phyloP scores from a whole-genome alignment of 2,797 vertebrate species.

The Anguilla megastoma region DNA sequence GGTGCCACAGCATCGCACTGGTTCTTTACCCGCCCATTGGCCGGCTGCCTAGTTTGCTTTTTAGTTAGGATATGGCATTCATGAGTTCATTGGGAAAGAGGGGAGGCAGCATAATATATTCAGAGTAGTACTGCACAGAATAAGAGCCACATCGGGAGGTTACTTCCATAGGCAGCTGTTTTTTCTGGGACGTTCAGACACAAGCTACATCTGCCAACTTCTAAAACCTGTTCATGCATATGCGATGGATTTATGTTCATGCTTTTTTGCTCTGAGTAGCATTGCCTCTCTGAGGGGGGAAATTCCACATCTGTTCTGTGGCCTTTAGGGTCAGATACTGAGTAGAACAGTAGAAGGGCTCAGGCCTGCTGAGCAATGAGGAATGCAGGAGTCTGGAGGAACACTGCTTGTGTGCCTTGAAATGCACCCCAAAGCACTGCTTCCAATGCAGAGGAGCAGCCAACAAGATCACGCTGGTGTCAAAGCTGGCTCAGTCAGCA shows the following conservation, averaged over 20 bases:
- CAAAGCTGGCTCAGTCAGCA: background rate
- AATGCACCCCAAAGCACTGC: background rate
- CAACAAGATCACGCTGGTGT: background rate
- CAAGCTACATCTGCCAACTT: background rate
- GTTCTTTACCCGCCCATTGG: background rate
- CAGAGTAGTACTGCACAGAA: background rate
- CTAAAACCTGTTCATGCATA: background rate
- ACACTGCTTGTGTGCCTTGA: background rate
- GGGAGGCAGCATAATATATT: background rate
- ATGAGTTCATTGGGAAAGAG: background rate
- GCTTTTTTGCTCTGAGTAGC: background rate
- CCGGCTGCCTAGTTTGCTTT: background rate
- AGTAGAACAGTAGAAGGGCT: background rate
- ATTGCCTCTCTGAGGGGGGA: background rate
- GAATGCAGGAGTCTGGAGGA: background rate
- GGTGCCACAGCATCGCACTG: background rate
- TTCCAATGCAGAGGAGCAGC: background rate
- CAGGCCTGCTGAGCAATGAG: background rate
- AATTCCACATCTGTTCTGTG: background rate
- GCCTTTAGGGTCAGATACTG: background rate
- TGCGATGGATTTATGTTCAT: background rate
- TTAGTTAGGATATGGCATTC: background rate
- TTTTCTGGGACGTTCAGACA: background rate
- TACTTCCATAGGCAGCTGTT: background rate
- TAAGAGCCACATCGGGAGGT: background rate